phyloP scores from a whole-genome alignment of 2,797 vertebrate species.

The Adrianichthys oophorus region DNA sequence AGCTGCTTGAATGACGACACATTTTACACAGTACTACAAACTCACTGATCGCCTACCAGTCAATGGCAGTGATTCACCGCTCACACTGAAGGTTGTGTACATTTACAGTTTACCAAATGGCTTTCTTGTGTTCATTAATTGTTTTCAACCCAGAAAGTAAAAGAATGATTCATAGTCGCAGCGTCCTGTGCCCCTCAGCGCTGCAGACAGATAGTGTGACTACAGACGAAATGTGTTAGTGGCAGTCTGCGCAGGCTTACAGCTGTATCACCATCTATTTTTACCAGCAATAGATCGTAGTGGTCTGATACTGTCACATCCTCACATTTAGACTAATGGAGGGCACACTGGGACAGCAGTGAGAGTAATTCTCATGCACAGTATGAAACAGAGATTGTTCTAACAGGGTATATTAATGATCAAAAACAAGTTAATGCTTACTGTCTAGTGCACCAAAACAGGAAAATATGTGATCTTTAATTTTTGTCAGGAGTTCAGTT shows the following conservation, averaged over 20 bases:
- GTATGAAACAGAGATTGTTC: background rate
- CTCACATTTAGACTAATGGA: constrained; percentile 52
- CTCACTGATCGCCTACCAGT: background rate
- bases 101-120: constrained; percentile 23
- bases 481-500: no score
- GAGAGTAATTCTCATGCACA: constrained; percentile 17
- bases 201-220: constrained; percentile 29
- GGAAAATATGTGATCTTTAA: no score
- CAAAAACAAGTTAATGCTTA: background rate
- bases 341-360: constrained; percentile 17
- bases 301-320: constrained; percentile 65
- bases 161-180: constrained; percentile 34
- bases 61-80: constrained; percentile 18
- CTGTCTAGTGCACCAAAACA: no score
- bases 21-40: constrained; percentile 4
- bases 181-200: constrained; percentile 35
- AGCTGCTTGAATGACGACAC: background rate
- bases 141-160: constrained; percentile 40
- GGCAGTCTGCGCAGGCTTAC: constrained; percentile 38
- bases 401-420: background rate
- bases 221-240: constrained; percentile 41
- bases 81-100: constrained; percentile 35
- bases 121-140: constrained; percentile 1
- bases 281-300: constrained; percentile 64
- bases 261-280: constrained; percentile 64